Percentiles rank a stretch among this genome's conserved stretches.
These are phyloP conservation scores for Drosophila mimetica DNA, from an alignment of 2,888 invertebrate species.

Conservation along the genomic window DNA sequence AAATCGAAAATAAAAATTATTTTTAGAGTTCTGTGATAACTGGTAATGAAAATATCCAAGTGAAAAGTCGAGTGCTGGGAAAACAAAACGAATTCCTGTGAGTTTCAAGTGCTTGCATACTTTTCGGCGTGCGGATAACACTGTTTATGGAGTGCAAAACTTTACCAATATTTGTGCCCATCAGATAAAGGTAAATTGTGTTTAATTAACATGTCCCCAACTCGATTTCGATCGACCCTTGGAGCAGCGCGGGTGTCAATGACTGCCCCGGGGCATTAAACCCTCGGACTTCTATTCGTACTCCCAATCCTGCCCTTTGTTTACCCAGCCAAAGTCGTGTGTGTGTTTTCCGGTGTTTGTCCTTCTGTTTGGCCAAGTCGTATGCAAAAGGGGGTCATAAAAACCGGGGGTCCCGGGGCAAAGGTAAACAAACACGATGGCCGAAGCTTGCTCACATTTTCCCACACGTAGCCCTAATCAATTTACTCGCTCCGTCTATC, in stretches of 20 bases:
- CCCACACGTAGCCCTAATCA: conserved; percentile 31
- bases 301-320: conserved; percentile 51
- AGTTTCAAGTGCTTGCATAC: neutral
- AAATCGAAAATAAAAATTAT: neutral
- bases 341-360: conserved; percentile 41
- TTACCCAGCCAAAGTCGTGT: conserved; percentile 51
- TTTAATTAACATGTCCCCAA: conserved; percentile 41
- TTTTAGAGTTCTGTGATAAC: too few relatives aligned
- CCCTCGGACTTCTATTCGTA: conserved; percentile 27
- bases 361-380: conserved; percentile 30
- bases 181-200: conserved; percentile 29
- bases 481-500: conserved; percentile 29
- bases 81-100: conserved; percentile 3
- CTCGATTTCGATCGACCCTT: conserved; percentile 3
- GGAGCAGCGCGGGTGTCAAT: conserved; percentile 57
- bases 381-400: conserved; percentile 48
- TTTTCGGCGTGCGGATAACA: conserved; percentile 19
- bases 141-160: conserved; percentile 21
- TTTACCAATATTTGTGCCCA: conserved; percentile 24
- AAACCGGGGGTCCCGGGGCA: conserved; percentile 16
- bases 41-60: conserved; percentile 2
- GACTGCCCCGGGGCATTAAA: conserved; percentile 74
- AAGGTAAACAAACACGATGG: conserved; percentile 43
- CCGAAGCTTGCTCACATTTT: conserved; percentile 17
- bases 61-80: conserved; percentile 10